Percentiles rank a stretch among this genome's conserved stretches.
phyloP scores from a whole-genome alignment of 2,113 vertebrate genomes.

The Pseudorhombus dupliciocellatus region DNA sequence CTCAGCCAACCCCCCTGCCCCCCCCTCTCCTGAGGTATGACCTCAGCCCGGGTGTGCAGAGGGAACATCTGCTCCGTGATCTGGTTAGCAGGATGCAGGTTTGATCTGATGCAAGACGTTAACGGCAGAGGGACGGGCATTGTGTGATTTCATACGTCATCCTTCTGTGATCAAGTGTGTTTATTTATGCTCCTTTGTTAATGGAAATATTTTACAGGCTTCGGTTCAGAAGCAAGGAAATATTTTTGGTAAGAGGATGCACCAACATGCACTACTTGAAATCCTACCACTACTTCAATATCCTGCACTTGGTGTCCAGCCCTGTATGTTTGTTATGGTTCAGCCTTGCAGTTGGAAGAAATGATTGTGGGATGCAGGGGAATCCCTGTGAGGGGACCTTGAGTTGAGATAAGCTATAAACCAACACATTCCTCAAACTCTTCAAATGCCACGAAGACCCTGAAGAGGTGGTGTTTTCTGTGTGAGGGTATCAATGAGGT shows the following conservation, averaged over 20 bases:
- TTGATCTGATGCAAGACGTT: constrained; percentile 53
- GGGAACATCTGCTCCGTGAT: constrained; percentile 87
- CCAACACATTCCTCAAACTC: neutral
- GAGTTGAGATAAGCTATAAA: too few species aligned
- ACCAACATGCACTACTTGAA: too few species aligned
- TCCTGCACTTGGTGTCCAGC: neutral
- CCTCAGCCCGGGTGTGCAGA: constrained; percentile 88
- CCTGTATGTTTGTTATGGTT: neutral
- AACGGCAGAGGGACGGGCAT: constrained; percentile 30
- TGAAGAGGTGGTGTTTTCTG: neutral
- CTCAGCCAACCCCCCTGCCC: constrained; percentile 50
- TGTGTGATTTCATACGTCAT: constrained; percentile 16
- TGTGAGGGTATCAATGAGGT: neutral
- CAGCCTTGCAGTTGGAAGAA: neutral
- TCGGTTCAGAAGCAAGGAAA: neutral
- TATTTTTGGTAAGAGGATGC: neutral
- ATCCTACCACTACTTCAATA: neutral
- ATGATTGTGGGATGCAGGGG: neutral
- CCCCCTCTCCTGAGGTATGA: constrained; percentile 86
- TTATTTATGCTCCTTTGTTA: too few species aligned
- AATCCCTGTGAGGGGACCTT: neutral
- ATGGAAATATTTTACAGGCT: too few species aligned
- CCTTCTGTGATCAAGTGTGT: neutral
- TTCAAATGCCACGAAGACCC: neutral
- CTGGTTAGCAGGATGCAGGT: constrained; percentile 69